Evolutionary conservation across 2,113 vertebrate species (phyloP).

Genomic region (Cyprinodon variegatus): DNA sequence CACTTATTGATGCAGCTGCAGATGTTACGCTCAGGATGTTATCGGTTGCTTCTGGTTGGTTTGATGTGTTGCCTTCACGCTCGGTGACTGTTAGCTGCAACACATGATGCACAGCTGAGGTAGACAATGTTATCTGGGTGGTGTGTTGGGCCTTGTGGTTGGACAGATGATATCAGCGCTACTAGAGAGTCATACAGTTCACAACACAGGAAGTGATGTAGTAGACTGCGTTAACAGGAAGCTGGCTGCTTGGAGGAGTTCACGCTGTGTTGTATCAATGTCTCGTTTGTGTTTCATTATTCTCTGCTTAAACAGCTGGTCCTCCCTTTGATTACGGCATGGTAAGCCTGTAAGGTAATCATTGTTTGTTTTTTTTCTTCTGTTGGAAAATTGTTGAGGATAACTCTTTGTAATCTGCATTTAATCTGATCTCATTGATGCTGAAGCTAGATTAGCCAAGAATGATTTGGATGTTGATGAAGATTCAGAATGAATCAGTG

Average conservation of each 20-base stretch:
- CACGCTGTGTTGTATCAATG: neutral
- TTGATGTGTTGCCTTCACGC: neutral
- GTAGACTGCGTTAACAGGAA: constrained; percentile 32
- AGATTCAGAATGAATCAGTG: too few species aligned
- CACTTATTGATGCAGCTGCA: neutral
- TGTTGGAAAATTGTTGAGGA: neutral
- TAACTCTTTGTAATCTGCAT: too few species aligned
- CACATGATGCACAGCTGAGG: neutral
- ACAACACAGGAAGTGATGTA: constrained; percentile 30
- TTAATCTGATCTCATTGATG: too few species aligned
- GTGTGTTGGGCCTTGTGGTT: constrained; percentile 11
- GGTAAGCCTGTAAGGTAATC: neutral
- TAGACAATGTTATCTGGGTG: neutral
- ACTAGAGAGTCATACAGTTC: constrained; percentile 7
- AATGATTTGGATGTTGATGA: too few species aligned
- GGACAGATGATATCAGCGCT: constrained; percentile 2
- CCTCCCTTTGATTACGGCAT: neutral
- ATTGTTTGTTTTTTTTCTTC: neutral
- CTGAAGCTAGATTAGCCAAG: too few species aligned
- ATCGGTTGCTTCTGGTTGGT: neutral
- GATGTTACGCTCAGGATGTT: neutral
- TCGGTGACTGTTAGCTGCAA: neutral
- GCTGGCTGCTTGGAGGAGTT: constrained; percentile 27
- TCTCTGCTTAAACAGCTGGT: neutral
- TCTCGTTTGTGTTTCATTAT: neutral